A percentile compares a stretch with the other conserved stretches of the same genome.
Evolutionary conservation across 2,113 vertebrate species (phyloP).

Genomic region (Corvus hawaiiensis): DNA sequence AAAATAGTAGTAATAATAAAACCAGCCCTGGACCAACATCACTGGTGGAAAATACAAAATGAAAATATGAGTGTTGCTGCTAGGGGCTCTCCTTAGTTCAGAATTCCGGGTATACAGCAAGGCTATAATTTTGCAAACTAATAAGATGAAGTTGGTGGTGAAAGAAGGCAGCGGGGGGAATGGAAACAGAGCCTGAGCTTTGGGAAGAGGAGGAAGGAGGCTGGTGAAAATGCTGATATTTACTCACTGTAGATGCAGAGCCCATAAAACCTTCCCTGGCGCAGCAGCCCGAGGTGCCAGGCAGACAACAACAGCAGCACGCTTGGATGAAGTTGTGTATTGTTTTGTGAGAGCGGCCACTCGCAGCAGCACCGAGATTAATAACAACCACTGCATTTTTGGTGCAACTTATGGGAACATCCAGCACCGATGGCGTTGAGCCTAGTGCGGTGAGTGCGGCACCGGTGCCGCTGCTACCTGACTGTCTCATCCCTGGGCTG

Average conservation of each 20-base stretch:
- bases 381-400: not conserved
- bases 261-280: not conserved
- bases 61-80: not conserved
- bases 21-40: not conserved
- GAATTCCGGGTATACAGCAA: not conserved
- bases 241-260: not conserved
- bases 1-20: not conserved
- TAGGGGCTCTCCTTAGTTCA: not conserved
- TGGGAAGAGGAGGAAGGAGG: not conserved
- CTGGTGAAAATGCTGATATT: conserved; percentile 17
- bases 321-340: not conserved
- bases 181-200: not conserved
- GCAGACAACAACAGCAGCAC: not conserved
- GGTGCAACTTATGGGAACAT: not conserved
- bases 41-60: not conserved
- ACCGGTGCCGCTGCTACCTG: rapidly evolving
- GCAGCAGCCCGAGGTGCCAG: not conserved
- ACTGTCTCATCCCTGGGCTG: rapidly evolving
- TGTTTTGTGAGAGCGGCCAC: not conserved
- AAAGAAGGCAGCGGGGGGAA: not conserved
- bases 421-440: not conserved
- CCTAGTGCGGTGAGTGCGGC: rapidly evolving
- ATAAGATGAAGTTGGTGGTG: not conserved
- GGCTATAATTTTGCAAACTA: conserved; percentile 21
- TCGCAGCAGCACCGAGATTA: not conserved